Base-by-base conservation (phyloP, 2,113 vertebrate species). In the Dipodomys ordii region DNA sequence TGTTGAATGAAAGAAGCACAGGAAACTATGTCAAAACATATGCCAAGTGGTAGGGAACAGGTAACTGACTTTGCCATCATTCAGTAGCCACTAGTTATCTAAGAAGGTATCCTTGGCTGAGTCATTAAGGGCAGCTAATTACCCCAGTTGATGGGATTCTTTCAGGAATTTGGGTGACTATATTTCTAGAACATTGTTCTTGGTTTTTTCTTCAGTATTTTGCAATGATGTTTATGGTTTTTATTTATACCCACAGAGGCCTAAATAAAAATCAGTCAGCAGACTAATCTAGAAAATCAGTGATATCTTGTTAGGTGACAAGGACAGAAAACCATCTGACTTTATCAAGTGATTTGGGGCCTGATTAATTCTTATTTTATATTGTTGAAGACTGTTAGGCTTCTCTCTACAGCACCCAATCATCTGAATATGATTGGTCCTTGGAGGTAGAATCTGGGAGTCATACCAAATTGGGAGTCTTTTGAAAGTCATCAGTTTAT, bases 131-230 rank as follows among this genome's bases (percentile, higher is more conserved):
- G 53, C 53, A 57, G 53, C 53, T 62, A 35, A 60, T 81, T 85
- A 69, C 69, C 82, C 25, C 71, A 57, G n/a, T 22, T 49, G 13
- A 19, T 86, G 83, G 32, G 20, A 7, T 92, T 73, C 65, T 71
- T 91, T 88, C 62, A 68, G 53, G 57, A 68, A 83, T 76, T 79
- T 89, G 74, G 80, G 7, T 46, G 46, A 93, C 86, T 23, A 62
- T 65, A 62, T 83, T 87, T 90, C 77, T 87, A 53, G 32, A 35
- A 82, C 16, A 8, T 32, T 76, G 53, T 91, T 91, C 78, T 71
- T 49, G 9, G 1, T 49, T 12, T 12, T 12, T 49, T 12, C 49
- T 12, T 12, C 35, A 27, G 71, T 73, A 28, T 87, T 92, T 93
- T 87, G 4, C 69, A 90, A 76, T 76, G 32, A 27, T 62, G 28